These are phyloP conservation scores for Hippoglossus stenolepis DNA, from an alignment of 2,113 vertebrate genomes.

Conservation along the genomic window DNA sequence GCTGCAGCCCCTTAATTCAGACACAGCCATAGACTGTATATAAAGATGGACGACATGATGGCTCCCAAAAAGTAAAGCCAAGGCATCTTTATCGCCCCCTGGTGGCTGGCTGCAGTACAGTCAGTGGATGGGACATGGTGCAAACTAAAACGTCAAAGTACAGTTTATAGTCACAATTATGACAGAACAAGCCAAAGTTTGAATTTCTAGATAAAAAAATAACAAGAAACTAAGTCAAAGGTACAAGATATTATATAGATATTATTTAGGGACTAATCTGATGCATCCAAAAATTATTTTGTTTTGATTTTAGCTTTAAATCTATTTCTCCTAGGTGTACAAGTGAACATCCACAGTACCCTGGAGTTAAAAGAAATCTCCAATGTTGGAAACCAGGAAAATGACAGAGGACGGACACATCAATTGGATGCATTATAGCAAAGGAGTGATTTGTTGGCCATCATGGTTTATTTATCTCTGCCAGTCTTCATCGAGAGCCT, in stretches of 20 bases:
- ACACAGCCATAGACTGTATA: background rate
- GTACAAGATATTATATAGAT: too few relatives aligned
- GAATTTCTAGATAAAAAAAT: too few relatives aligned
- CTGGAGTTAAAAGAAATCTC: background rate
- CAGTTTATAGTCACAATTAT: too few relatives aligned
- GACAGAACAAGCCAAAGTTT: too few relatives aligned
- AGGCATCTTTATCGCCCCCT: background rate
- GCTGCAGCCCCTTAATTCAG: background rate
- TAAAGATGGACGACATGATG: background rate
- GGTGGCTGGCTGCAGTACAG: background rate
- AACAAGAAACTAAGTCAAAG: too few relatives aligned
- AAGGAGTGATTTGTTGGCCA: constrained; percentile 50
- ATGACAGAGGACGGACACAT: constrained; percentile 1
- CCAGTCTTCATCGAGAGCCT: constrained; percentile 34
- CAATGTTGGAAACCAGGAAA: background rate
- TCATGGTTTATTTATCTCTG: constrained; percentile 47
- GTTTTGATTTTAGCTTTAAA: too few relatives aligned
- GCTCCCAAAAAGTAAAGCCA: background rate
- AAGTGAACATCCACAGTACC: background rate
- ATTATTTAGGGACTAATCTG: too few relatives aligned
- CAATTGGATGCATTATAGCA: constrained; percentile 28
- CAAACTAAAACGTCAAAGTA: too few relatives aligned
- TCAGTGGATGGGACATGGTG: too few relatives aligned
- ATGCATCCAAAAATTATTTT: too few relatives aligned
- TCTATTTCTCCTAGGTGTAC: background rate